Conservation (phyloP, 2,797 vertebrate species). For the Nyctibius grandis region DNA sequence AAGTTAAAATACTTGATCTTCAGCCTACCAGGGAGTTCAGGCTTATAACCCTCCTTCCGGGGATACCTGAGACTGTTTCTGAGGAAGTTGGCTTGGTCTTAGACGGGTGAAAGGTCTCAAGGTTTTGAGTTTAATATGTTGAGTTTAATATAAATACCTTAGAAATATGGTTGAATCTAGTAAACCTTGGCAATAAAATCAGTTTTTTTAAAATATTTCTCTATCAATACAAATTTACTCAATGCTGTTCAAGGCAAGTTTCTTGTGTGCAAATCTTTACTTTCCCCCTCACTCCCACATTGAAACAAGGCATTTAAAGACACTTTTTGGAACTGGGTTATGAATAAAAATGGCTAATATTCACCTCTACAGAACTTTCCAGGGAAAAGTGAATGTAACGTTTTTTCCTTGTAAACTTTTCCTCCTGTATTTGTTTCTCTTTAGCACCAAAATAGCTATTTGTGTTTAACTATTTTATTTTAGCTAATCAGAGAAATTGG, state of each 20-base stretch:
- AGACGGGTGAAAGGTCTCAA: background rate
- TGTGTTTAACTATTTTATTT: slow-evolving; percentile 45
- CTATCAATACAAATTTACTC: background rate
- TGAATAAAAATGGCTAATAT: background rate
- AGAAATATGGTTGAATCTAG: background rate
- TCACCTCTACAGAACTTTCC: background rate
- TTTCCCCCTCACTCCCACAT: fast-evolving
- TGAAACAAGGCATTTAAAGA: background rate
- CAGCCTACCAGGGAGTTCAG: background rate
- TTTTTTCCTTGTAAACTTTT: background rate
- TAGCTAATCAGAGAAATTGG: slow-evolving; percentile 97
- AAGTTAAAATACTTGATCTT: background rate
- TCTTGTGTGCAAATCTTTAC: background rate
- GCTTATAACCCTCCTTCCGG: background rate
- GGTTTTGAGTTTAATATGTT: too few relatives aligned
- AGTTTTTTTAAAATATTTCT: background rate
- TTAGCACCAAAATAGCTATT: background rate
- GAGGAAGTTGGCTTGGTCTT: background rate
- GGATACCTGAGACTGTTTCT: background rate
- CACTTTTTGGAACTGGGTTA: background rate
- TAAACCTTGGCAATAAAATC: background rate
- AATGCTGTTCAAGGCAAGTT: background rate
- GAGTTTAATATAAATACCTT: background rate
- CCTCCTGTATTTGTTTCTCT: background rate
- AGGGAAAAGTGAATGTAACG: background rate